phyloP scores from a whole-genome alignment of 1,140 invertebrate genomes.

The Planococcus citri region DNA sequence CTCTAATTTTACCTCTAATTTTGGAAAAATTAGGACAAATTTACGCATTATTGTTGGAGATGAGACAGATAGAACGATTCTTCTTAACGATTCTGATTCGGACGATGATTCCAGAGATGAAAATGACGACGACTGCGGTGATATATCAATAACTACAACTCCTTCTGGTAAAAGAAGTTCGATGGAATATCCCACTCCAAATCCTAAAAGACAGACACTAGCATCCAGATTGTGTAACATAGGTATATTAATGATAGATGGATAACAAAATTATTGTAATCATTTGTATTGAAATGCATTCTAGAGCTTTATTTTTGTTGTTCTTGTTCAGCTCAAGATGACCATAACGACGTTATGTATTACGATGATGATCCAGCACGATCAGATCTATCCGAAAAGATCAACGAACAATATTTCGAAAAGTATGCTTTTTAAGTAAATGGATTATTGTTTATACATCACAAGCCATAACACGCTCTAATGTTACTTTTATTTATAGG shows the following conservation, averaged over 20 bases:
- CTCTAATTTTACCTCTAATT: background rate
- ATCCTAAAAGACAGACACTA: background rate
- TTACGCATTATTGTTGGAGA: background rate
- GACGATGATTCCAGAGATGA: background rate
- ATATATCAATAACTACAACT: background rate
- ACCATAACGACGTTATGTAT: background rate
- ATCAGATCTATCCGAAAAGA: background rate
- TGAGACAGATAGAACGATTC: background rate
- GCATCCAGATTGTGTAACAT: background rate
- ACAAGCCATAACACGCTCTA: background rate
- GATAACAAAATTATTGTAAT: too few relatives aligned
- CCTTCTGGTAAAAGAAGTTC: background rate
- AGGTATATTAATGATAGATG: too few relatives aligned
- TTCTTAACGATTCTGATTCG: background rate
- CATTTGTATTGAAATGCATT: background rate
- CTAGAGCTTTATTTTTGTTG: too few relatives aligned
- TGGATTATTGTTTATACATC: background rate
- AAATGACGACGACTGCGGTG: background rate
- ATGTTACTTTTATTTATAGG: background rate
- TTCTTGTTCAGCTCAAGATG: background rate
- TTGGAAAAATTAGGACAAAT: background rate
- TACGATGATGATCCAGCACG: background rate
- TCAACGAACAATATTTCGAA: background rate
- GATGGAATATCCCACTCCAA: background rate
- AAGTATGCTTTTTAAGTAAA: background rate